Base-by-base conservation (phyloP, 1,140 invertebrate genomes). In the Drosophila ananassae region DNA sequence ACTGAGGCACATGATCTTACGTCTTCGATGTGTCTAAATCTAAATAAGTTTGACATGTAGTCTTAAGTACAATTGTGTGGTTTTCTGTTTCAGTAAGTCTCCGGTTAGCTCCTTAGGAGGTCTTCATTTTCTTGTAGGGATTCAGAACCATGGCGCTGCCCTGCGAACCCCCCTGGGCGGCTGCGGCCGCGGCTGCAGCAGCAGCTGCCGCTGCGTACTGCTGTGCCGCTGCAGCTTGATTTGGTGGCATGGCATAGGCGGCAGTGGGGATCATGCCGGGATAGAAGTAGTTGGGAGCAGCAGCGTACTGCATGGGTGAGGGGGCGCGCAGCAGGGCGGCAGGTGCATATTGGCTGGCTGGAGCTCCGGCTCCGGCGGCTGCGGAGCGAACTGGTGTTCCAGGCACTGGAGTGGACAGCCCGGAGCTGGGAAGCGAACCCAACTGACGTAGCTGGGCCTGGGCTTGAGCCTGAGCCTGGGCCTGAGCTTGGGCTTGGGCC, bases 81-180 rank as follows among this genome's bases (percentile, higher is more conserved):
- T 61, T 9, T 47, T 28, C 53, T 25, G 17, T 21, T 2, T 22
- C 3, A 46, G 34, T 8, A 3, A 2, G 25, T 24, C 32, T 41
- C 10, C n/a, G 13, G 17, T 51, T 12, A 30, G 0, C 34, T 48
- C 17, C 10, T 94, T 96, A 97, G 82, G 96, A 96, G 69, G 96
- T 97, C 93, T 97, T 97, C 94, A 97, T 95, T 93, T 97, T 97
- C 92, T 97, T 97, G 92, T 96, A 97, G 24, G 96, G 96, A 83
- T 96, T 96, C 89, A 95, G 93, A 13, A 94, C 94, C 52, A 96
- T 95, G 25, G 94, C 92, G 52, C 93, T 92, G n/a, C 93, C 93
- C 1, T 93, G 92, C 0, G 92, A 83, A 3, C 44, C 92, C 25
- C 73, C 73, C 10, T 78, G 73, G 3, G 92, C 56, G 67, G 87